These are phyloP conservation scores for Halichoeres trimaculatus DNA, from an alignment of 2,113 vertebrate species.

Conservation along the genomic window DNA sequence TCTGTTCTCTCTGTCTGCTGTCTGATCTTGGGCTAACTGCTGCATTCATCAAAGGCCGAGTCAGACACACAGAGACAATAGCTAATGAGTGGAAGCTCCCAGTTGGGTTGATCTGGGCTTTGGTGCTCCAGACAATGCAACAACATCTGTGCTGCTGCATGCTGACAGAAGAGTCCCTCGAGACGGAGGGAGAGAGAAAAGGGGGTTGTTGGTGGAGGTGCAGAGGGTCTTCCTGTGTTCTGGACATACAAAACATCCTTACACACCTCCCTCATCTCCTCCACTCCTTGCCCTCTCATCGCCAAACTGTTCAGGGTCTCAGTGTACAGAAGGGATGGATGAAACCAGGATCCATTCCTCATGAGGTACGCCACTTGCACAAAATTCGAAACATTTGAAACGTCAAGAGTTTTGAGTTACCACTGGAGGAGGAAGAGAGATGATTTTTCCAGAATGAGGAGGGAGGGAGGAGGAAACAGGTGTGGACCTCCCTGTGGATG, in stretches of 20 bases:
- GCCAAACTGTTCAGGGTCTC: constrained; percentile 62
- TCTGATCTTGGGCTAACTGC: constrained; percentile 73
- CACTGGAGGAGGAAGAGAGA: constrained; percentile 61
- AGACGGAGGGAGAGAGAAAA: constrained; percentile 21
- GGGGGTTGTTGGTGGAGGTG: constrained; percentile 23
- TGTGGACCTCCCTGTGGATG: constrained; percentile 78
- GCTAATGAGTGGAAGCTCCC: constrained; percentile 79
- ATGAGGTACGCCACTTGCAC: constrained; percentile 51
- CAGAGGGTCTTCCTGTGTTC: constrained; percentile 70
- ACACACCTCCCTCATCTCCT: constrained; percentile 20
- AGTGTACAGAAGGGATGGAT: constrained; percentile 41
- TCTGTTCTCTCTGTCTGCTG: constrained; percentile 61
- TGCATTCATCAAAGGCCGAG: constrained; percentile 77
- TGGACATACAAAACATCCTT: constrained; percentile 67
- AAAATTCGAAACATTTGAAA: constrained; percentile 76
- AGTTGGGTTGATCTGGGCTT: constrained; percentile 75
- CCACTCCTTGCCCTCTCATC: constrained; percentile 62
- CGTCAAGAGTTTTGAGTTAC: constrained; percentile 78
- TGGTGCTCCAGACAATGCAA: constrained; percentile 79
- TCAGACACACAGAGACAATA: constrained; percentile 77
- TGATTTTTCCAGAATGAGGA: constrained; percentile 59
- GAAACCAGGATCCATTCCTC: constrained; percentile 63
- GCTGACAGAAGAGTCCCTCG: constrained; percentile 78
- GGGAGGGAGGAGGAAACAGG: constrained; percentile 62
- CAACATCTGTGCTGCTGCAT: constrained; percentile 82